Conservation (phyloP, 2,888 invertebrate species). For the Zaprionus obscuricornis region DNA sequence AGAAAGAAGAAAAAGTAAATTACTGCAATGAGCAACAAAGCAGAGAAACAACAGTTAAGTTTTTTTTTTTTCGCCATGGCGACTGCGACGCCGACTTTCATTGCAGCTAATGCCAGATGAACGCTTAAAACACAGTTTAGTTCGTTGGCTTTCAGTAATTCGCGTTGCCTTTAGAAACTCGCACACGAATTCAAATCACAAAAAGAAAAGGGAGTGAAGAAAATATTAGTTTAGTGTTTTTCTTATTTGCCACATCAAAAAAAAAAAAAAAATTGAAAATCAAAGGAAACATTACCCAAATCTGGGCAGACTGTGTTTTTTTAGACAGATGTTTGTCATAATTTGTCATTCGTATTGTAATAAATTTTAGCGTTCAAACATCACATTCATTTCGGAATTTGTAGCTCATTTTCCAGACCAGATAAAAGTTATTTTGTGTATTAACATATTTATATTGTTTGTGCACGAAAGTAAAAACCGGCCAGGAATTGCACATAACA, state of each 20-base stretch:
- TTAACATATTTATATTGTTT: slow-evolving; percentile 29
- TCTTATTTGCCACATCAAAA: slow-evolving; percentile 16
- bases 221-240: slow-evolving; percentile 21
- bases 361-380: slow-evolving; percentile 51
- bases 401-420: slow-evolving; percentile 37
- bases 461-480: slow-evolving; percentile 45
- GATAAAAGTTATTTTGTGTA: slow-evolving; percentile 43
- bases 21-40: slow-evolving; percentile 64
- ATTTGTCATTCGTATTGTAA: slow-evolving; percentile 37
- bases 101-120: slow-evolving; percentile 50
- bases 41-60: slow-evolving; percentile 65
- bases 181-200: slow-evolving; percentile 26
- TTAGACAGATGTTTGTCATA: slow-evolving; percentile 44
- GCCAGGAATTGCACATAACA: slow-evolving; percentile 35
- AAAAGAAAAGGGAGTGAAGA: slow-evolving; percentile 12
- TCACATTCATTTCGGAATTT: slow-evolving; percentile 48
- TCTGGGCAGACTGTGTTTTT: slow-evolving; percentile 56
- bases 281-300: slow-evolving; percentile 28
- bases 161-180: slow-evolving; percentile 31
- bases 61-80: slow-evolving; percentile 46
- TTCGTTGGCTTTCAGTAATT: slow-evolving; percentile 55
- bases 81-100: slow-evolving; percentile 48
- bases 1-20: slow-evolving; percentile 51
- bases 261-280: slow-evolving; percentile 37
- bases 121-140: slow-evolving; percentile 23